Percentiles rank a stretch among this genome's conserved stretches.
These are phyloP conservation scores for Scyliorhinus canicula DNA, from an alignment of 2,797 vertebrate species.

Conservation along the genomic window DNA sequence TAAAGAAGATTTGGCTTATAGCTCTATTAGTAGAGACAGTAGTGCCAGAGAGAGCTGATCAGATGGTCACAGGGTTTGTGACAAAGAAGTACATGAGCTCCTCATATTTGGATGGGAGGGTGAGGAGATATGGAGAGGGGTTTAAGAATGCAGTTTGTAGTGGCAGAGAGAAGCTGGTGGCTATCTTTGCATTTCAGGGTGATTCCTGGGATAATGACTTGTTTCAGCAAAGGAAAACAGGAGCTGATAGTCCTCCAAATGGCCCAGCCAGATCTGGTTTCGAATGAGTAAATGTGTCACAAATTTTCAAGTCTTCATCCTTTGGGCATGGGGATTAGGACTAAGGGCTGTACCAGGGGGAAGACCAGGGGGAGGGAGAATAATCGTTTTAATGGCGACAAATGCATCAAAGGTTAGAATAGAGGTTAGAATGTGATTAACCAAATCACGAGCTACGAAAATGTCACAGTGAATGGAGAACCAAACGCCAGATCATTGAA, in stretches of 20 bases:
- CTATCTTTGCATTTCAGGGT: neutral
- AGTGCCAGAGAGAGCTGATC: neutral
- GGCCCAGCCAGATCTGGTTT: neutral
- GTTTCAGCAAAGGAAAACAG: too few species aligned
- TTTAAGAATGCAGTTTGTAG: neutral
- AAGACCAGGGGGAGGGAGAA: neutral
- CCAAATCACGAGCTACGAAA: neutral
- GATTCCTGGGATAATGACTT: too few species aligned
- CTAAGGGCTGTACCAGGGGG: neutral
- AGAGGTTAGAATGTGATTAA: neutral
- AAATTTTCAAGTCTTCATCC: neutral
- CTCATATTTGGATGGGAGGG: neutral
- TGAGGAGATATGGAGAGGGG: neutral
- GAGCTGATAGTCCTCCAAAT: too few species aligned
- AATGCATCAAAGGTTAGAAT: neutral
- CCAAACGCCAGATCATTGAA: neutral
- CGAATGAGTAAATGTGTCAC: neutral
- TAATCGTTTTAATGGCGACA: too few species aligned
- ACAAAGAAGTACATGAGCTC: neutral
- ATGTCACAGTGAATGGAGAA: neutral
- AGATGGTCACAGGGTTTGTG: neutral
- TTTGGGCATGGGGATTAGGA: neutral
- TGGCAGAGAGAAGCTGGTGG: neutral
- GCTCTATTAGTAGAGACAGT: neutral
- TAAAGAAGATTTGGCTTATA: neutral